Evolutionary conservation across 2,888 invertebrate species (phyloP).

Genomic region (Amphipoea lucens): DNA sequence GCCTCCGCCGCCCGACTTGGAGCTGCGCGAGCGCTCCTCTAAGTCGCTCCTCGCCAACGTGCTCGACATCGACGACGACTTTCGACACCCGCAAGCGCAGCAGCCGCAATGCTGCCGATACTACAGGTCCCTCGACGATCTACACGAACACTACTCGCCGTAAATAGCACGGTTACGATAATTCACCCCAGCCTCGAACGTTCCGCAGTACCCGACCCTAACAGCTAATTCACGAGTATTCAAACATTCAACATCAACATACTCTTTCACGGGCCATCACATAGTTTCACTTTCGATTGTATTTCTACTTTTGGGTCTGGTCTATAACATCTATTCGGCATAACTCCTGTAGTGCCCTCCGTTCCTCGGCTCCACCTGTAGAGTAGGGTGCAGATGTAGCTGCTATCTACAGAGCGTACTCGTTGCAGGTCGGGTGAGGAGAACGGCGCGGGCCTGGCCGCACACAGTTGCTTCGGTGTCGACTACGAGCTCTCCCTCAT

Average conservation of each 20-base stretch:
- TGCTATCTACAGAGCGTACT: conserved; percentile 85
- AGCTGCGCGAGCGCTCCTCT: conserved; percentile 97
- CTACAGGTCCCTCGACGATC: conserved; percentile 93
- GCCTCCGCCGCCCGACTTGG: conserved; percentile 95
- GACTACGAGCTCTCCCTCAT: conserved; percentile 98
- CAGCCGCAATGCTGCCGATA: conserved; percentile 94
- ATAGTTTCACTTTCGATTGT: conserved; percentile 73
- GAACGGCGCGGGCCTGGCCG: conserved; percentile 94
- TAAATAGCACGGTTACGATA: conserved; percentile 90
- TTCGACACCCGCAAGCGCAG: conserved; percentile 94
- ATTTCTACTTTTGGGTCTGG: conserved; percentile 80
- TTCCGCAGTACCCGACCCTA: conserved; percentile 88
- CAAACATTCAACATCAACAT: conserved; percentile 70
- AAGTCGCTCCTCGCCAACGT: conserved; percentile 99
- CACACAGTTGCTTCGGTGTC: conserved; percentile 96
- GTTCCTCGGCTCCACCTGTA: conserved; percentile 88
- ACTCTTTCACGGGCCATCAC: conserved; percentile 67
- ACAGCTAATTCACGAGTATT: conserved; percentile 78
- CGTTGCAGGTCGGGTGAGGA: conserved; percentile 90
- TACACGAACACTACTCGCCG: conserved; percentile 91
- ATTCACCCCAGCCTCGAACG: conserved; percentile 87
- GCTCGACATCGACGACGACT: conserved; percentile 99
- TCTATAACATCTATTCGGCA: conserved; percentile 81
- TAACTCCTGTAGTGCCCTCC: conserved; percentile 87
- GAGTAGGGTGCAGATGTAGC: conserved; percentile 84